These are phyloP conservation scores for Gallinago paraguaiae DNA, from an alignment of 2,113 vertebrate genomes.

Conservation along the genomic window DNA sequence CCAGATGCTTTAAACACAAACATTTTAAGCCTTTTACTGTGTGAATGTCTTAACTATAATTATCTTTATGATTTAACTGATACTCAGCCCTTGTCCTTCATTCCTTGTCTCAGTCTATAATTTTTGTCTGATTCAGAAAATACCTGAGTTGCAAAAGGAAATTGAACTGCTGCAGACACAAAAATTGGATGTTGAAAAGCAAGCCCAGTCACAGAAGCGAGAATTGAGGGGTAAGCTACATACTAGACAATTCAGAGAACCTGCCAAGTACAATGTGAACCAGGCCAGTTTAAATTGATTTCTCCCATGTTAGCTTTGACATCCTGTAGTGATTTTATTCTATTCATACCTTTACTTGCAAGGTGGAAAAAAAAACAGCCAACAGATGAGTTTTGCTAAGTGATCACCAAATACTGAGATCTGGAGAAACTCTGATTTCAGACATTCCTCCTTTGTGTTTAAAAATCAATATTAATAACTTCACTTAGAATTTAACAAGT, in stretches of 20 bases:
- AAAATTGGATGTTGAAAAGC: conserved; percentile 83
- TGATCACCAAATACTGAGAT: neutral
- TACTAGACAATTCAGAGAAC: neutral
- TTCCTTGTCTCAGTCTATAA: neutral
- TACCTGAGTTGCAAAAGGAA: conserved; percentile 89
- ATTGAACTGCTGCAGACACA: conserved; percentile 86
- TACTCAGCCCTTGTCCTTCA: neutral
- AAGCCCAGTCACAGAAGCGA: conserved; percentile 82
- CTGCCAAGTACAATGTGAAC: neutral
- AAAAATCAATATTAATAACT: neutral
- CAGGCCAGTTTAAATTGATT: neutral
- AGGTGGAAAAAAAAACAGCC: rapidly evolving
- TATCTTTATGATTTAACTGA: neutral
- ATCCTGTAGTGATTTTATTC: neutral
- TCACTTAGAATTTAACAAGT: neutral
- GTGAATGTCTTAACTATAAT: neutral
- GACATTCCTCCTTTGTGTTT: neutral
- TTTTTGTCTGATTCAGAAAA: conserved; percentile 70
- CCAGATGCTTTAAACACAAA: neutral
- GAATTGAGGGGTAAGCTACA: conserved; percentile 84
- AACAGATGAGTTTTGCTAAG: neutral
- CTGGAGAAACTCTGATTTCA: neutral
- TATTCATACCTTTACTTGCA: neutral
- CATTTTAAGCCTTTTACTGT: neutral
- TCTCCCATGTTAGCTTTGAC: neutral